Conservation (phyloP, 2,113 vertebrate species). For the Desmodus rotundus region DNA sequence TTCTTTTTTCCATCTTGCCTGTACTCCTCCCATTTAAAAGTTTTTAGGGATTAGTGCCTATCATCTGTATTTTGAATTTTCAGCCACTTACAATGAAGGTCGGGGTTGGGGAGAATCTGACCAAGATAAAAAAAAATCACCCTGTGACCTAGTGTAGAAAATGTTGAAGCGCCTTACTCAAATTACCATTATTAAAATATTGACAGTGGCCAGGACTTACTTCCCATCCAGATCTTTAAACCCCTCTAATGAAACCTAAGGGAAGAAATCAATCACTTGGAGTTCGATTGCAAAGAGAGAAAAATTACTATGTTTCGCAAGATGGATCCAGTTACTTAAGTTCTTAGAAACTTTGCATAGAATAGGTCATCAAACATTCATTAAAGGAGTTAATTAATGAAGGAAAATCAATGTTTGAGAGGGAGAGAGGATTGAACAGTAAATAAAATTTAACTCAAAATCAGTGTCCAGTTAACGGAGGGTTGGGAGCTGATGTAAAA, state of each 20-base stretch:
- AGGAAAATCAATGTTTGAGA: not conserved
- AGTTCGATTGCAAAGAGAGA: not conserved
- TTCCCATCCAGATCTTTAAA: not conserved
- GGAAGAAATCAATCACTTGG: not conserved
- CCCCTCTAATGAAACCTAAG: not conserved
- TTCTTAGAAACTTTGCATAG: not conserved
- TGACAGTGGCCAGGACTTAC: not conserved
- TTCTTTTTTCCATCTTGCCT: not conserved
- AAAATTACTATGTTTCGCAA: not conserved
- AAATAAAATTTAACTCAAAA: not conserved
- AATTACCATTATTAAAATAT: not conserved
- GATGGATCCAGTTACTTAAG: not conserved
- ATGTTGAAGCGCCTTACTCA: slow-evolving; percentile 3
- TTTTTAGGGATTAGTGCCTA: not conserved
- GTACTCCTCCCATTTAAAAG: not conserved
- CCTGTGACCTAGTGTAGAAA: not conserved
- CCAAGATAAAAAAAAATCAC: not conserved
- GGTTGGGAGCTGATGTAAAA: not conserved
- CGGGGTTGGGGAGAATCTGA: not conserved
- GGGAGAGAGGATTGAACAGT: not conserved
- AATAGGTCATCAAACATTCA: not conserved
- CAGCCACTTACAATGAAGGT: not conserved
- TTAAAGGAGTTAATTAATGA: not conserved
- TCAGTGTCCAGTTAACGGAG: not conserved
- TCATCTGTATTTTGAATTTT: slow-evolving; percentile 24